Base-by-base conservation (phyloP, 2,797 vertebrate genomes). In the Chelonia mydas region DNA sequence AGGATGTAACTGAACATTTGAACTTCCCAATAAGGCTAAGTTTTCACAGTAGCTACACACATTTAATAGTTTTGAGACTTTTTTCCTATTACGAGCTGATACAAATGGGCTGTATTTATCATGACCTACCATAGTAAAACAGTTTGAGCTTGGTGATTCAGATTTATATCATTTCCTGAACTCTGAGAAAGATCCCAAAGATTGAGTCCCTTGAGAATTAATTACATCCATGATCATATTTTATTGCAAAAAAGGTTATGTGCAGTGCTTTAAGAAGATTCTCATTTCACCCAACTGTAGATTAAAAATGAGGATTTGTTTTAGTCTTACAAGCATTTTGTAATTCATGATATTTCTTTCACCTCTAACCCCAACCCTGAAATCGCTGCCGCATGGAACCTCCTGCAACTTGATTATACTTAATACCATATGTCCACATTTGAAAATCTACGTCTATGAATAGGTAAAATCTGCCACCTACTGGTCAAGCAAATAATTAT, bases 391-490 rank as follows among this genome's bases (percentile, higher is more conserved):
- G 6, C 87, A 83, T 85, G 87, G 92, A 97, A 92, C 84, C 33
- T 82, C 50, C 55, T 81, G 68, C 49, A 95, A 89, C 86, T 92
- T 88, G 84, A 54, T 80, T 50, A 50, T 27, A 76, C 31, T 25
- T 50, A 74, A 86, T 0, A 1, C 3, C 3, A 7, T 31, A 47
- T 88, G 94, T 90, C 74, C 6, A 55, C 41, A 83, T 90, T 82
- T 54, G 55, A 95, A 86, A 87, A 72, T 12, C 4, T 51, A 37
- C 53, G 5, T 50, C 87, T 92, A 98, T 98, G 88, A 78, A 82
- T 92, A 97, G 95, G 97, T 97, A 98, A 98, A 98, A 98, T 96
- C 96, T 98, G 98, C 98, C 98, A 98, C 94, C 98, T 98, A 95
- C 98, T 98, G 98, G 98, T 88, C 91, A 98, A 87, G 89, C n/a